A percentile compares a stretch with the other conserved stretches of the same genome.
Conservation (phyloP, 2,888 invertebrate genomes). For the Tolmerus cingulatus region DNA sequence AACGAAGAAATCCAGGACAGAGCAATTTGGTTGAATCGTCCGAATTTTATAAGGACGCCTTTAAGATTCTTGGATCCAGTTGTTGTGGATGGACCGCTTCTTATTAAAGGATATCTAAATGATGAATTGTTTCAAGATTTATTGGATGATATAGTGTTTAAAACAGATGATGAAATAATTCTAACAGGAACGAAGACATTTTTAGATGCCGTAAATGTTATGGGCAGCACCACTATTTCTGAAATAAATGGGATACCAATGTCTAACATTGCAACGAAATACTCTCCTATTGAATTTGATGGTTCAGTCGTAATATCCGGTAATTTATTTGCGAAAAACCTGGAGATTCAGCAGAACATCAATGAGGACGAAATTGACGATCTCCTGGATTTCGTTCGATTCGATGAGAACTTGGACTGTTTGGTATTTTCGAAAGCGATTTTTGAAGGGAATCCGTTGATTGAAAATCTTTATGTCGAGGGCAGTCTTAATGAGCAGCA, state of each 20-base stretch:
- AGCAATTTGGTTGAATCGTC: slow-evolving; percentile 61
- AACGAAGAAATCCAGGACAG: slow-evolving; percentile 58
- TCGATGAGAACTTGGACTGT: slow-evolving; percentile 50
- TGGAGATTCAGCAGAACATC: slow-evolving; percentile 51
- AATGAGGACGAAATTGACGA: slow-evolving; percentile 51
- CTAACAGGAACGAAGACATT: slow-evolving; percentile 57
- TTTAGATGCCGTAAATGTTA: slow-evolving; percentile 58
- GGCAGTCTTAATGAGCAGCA: slow-evolving; percentile 54
- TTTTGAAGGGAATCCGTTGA: slow-evolving; percentile 49
- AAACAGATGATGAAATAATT: slow-evolving; percentile 54
- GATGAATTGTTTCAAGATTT: slow-evolving; percentile 59
- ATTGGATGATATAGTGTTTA: slow-evolving; percentile 61
- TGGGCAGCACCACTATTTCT: slow-evolving; percentile 55
- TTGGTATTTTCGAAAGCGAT: slow-evolving; percentile 55
- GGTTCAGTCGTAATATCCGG: slow-evolving; percentile 56
- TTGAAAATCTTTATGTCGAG: slow-evolving; percentile 54
- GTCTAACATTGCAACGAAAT: slow-evolving; percentile 60
- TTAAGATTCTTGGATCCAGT: slow-evolving; percentile 56
- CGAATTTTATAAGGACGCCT: slow-evolving; percentile 57
- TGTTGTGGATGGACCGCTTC: slow-evolving; percentile 52
- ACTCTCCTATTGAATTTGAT: slow-evolving; percentile 50
- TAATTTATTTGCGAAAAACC: slow-evolving; percentile 51
- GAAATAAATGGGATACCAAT: slow-evolving; percentile 62
- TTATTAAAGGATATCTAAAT: slow-evolving; percentile 58
- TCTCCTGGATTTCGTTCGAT: slow-evolving; percentile 52